phyloP scores from a whole-genome alignment of 1,140 invertebrate species.

The Drosophila ficusphila region DNA sequence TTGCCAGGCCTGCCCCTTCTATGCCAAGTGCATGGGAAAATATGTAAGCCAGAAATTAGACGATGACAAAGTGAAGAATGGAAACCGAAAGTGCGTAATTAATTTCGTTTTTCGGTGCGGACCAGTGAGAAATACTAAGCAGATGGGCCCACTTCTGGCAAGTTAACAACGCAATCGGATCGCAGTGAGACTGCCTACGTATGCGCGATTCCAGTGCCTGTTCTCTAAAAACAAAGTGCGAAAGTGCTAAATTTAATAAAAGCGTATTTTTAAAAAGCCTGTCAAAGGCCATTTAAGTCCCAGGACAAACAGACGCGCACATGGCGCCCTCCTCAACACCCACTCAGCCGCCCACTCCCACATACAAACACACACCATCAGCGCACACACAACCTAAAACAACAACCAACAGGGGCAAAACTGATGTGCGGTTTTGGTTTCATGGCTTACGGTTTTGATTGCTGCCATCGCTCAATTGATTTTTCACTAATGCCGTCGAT shows the following conservation, averaged over 20 bases:
- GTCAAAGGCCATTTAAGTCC: conserved; percentile 71
- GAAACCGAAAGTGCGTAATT: conserved; percentile 69
- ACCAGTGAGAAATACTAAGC: conserved; percentile 40
- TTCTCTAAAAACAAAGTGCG: conserved; percentile 37
- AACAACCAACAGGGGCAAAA: conserved; percentile 44
- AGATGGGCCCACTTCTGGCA: conserved; percentile 1
- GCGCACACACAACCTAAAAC: conserved; percentile 13
- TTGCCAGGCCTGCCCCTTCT: conserved; percentile 13
- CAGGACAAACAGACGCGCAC: conserved; percentile 54
- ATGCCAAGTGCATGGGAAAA: conserved; percentile 58
- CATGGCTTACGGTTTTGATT: conserved; percentile 79
- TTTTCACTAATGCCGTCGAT: conserved; percentile 78
- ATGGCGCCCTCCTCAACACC: conserved; percentile 1
- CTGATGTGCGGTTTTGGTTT: conserved; percentile 78
- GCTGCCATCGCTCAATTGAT: conserved; percentile 80
- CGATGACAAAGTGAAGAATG: conserved; percentile 29
- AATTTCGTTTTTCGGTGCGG: conserved; percentile 60
- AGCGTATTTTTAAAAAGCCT: conserved; percentile 62
- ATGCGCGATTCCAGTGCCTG: conserved; percentile 24
- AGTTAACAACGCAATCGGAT: not conserved
- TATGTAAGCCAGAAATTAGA: conserved; percentile 39
- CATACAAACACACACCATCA: conserved; percentile 5
- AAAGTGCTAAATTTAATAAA: conserved; percentile 70
- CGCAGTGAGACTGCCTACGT: not conserved
- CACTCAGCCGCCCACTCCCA: not conserved